These are phyloP conservation scores for Acanthisitta chloris DNA, from an alignment of 2,113 vertebrate species.

Conservation along the genomic window DNA sequence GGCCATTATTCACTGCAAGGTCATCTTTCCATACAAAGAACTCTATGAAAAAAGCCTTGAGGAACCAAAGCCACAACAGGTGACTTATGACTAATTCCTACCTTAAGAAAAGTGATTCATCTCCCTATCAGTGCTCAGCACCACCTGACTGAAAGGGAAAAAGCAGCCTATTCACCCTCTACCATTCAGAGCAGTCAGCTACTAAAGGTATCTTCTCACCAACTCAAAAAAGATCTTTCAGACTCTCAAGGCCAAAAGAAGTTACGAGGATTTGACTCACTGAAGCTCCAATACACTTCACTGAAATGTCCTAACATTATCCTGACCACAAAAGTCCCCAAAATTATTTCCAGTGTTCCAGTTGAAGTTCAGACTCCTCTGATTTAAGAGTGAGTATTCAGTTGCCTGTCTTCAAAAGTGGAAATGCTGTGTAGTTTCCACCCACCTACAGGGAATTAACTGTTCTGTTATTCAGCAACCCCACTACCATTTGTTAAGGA, in stretches of 20 bases:
- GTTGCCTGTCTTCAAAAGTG: neutral
- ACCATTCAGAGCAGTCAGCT: neutral
- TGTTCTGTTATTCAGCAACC: neutral
- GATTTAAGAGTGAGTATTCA: neutral
- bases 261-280: neutral
- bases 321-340: neutral
- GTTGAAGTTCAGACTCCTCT: neutral
- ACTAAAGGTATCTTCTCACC: neutral
- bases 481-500: neutral
- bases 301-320: neutral
- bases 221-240: neutral
- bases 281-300: neutral
- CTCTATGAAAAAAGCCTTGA: neutral
- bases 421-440: neutral
- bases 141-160: rapidly evolving
- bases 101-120: neutral
- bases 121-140: neutral
- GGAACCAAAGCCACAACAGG: neutral
- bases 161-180: neutral
- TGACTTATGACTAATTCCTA: neutral
- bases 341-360: neutral
- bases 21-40: neutral
- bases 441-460: neutral
- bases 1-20: neutral
- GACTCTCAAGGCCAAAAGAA: neutral